These are phyloP conservation scores for Monopterus albus DNA, from an alignment of 2,113 vertebrate genomes.

Conservation along the genomic window DNA sequence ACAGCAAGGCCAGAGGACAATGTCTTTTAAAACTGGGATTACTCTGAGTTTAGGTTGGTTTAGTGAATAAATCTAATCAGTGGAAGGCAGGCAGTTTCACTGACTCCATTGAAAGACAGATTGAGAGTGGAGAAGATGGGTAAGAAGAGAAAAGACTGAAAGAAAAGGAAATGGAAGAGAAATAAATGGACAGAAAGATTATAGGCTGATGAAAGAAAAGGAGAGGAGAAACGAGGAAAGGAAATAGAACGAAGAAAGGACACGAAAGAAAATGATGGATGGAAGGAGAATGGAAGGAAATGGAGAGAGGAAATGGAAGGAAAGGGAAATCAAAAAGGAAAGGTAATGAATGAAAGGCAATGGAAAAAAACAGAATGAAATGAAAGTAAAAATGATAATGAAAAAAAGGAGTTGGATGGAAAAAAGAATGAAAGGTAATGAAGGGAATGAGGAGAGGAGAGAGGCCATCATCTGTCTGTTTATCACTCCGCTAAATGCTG, in stretches of 20 bases:
- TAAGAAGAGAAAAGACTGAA: no score
- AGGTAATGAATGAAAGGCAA: background rate
- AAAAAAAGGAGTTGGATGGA: no score
- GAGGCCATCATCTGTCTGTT: constrained; percentile 5
- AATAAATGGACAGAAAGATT: no score
- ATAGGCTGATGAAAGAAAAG: no score
- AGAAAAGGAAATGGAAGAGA: no score
- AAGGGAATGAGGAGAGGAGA: background rate
- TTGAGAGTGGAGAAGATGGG: background rate
- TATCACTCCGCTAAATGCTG: background rate
- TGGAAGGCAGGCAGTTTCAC: background rate
- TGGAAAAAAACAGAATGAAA: background rate
- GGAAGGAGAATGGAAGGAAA: background rate
- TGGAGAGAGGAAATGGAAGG: background rate
- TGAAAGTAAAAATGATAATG: background rate
- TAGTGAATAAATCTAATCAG: background rate
- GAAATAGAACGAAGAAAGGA: background rate
- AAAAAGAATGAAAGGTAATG: no score
- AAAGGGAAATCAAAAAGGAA: no score
- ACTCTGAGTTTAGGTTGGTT: background rate
- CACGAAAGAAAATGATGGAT: no score
- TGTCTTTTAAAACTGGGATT: no score
- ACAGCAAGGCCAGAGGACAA: background rate
- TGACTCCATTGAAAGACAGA: background rate
- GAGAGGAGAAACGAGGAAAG: background rate